Conservation (phyloP, 2,797 vertebrate genomes). For the Pangasius sanitwongsei region DNA sequence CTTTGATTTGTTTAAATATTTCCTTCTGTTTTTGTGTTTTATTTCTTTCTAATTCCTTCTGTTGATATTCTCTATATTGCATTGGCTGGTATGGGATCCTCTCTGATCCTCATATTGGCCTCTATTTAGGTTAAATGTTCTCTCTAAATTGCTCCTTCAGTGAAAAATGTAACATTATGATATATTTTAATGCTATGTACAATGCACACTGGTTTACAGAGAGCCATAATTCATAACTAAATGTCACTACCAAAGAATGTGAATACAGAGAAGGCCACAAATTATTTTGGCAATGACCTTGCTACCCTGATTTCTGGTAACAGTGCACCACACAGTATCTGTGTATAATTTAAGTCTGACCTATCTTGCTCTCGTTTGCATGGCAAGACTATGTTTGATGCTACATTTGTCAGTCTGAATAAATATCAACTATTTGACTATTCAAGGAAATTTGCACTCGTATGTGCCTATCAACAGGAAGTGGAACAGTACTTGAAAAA, state of each 20-base stretch:
- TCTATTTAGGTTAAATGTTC: neutral
- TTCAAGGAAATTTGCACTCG: neutral
- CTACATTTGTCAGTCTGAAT: neutral
- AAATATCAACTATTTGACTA: neutral
- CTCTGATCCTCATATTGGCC: neutral
- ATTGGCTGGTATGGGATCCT: neutral
- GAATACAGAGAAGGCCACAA: neutral
- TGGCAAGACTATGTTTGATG: neutral
- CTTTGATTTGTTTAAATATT: neutral
- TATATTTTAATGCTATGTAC: neutral
- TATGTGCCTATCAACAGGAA: slow-evolving; percentile 3
- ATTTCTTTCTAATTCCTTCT: neutral
- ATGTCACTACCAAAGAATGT: neutral
- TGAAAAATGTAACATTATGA: neutral
- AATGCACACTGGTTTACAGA: neutral
- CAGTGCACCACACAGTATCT: neutral
- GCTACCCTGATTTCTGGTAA: neutral
- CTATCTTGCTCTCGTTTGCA: neutral
- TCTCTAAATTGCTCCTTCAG: neutral
- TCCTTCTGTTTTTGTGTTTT: neutral
- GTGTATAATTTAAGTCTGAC: too few relatives aligned
- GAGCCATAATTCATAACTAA: neutral
- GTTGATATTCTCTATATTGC: neutral
- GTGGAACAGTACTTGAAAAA: neutral
- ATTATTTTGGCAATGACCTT: neutral